phyloP scores from a whole-genome alignment of 2,113 vertebrate genomes.

The Columba livia region DNA sequence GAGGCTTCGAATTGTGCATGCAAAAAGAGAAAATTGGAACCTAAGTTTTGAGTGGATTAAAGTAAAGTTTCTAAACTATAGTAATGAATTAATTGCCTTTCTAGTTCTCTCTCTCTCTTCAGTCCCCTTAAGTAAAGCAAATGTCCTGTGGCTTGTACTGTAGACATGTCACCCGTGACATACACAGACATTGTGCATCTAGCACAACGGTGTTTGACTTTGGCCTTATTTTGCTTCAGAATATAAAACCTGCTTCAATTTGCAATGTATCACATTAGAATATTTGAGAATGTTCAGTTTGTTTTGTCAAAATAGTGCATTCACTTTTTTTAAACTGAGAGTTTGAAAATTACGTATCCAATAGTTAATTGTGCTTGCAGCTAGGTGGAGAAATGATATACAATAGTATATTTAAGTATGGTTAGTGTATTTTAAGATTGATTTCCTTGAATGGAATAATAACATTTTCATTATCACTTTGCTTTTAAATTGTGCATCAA shows the following conservation, averaged over 20 bases:
- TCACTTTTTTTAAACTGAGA: slow-evolving; percentile 5
- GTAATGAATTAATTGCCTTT: not conserved
- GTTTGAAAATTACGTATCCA: slow-evolving; percentile 28
- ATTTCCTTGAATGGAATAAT: not conserved
- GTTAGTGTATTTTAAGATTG: not conserved
- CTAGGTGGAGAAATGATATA: not conserved
- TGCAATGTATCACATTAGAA: not conserved
- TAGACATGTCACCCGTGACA: not conserved
- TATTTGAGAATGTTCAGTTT: not conserved
- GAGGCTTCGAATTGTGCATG: not conserved
- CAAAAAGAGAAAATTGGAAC: not conserved
- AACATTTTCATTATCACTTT: not conserved
- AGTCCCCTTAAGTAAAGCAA: not conserved
- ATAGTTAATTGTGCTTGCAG: not conserved
- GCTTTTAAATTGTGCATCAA: not conserved
- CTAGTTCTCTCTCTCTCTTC: not conserved
- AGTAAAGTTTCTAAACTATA: not conserved
- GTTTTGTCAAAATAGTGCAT: not conserved
- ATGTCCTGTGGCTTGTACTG: not conserved
- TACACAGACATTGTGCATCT: not conserved
- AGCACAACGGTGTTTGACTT: not conserved
- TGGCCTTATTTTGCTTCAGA: not conserved
- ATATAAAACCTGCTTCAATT: not conserved
- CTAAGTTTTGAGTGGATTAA: not conserved
- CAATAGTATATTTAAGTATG: not conserved